phyloP scores from a whole-genome alignment of 2,888 invertebrate genomes.

The Lingula anatina region DNA sequence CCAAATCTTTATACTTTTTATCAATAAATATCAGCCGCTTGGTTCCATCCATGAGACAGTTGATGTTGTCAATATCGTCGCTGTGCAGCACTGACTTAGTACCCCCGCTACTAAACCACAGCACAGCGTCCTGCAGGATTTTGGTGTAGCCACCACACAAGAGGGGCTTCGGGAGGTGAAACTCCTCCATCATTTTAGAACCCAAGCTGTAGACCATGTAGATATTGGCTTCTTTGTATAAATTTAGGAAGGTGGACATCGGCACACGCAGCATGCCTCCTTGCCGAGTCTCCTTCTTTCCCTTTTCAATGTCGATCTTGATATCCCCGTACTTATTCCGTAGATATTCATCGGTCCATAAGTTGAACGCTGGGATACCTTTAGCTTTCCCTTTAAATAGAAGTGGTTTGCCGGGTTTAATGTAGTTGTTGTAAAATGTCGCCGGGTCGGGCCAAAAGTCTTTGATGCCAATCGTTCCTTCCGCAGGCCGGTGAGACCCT shows the following conservation, averaged over 20 bases:
- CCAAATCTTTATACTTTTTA: slow-evolving; percentile 19
- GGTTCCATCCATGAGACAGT: slow-evolving; percentile 36
- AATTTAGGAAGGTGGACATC: slow-evolving; percentile 22
- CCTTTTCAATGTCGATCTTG: slow-evolving; percentile 23
- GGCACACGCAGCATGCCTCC: slow-evolving; percentile 13
- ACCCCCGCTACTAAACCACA: slow-evolving; percentile 41
- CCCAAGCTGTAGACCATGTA: no score
- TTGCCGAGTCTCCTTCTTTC: slow-evolving; percentile 33
- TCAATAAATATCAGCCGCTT: slow-evolving; percentile 37
- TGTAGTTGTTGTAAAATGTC: slow-evolving; percentile 33
- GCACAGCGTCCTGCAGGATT: slow-evolving; percentile 25
- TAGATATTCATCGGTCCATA: slow-evolving; percentile 39
- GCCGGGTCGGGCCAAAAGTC: slow-evolving; percentile 31
- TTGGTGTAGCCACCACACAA: slow-evolving; percentile 37
- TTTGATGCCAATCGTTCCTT: slow-evolving; percentile 17
- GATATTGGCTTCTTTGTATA: slow-evolving; percentile 23
- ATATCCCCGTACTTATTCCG: slow-evolving; percentile 25
- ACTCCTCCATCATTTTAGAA: no score
- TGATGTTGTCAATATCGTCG: slow-evolving; percentile 37
- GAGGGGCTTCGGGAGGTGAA: slow-evolving; percentile 26
- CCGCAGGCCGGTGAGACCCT: slow-evolving; percentile 26
- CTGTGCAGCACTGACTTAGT: slow-evolving; percentile 40
- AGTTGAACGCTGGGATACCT: slow-evolving; percentile 24
- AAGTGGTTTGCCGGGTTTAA: slow-evolving; percentile 26
- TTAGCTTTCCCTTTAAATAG: slow-evolving; percentile 28